Base-by-base conservation (phyloP, 1,140 invertebrate genomes). In the Anagrus nilaparvatae region DNA sequence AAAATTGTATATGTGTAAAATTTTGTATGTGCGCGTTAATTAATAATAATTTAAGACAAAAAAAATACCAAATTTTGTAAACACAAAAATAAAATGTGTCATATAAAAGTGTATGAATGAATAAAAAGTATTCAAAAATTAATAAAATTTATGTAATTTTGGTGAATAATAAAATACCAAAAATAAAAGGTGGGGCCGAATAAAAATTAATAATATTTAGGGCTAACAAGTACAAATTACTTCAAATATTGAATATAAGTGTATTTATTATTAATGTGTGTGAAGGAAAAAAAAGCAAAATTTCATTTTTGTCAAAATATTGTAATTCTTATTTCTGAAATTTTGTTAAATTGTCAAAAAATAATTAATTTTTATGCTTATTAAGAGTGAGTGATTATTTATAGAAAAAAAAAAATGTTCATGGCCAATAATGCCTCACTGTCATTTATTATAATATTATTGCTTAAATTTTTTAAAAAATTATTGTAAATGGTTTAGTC, bases 181-280 rank as follows among this genome's bases (percentile, higher is more conserved):
- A 62, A 53, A n/a, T n/a, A 55, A 58, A 51, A 51, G 54, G 56
- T 55, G 58, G 59, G 63, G 61, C 61, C 61, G 63, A 63, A 65
- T 61, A 53, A 66, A 65, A 65, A 69, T 66, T 67, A 67, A 67
- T 63, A 65, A 63, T 69, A 67, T 69, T 67, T 67, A n/a, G n/a
- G 66, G 66, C 65, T 69, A n/a, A 69, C 66, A 69, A 69, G 66
- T 69, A 69, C 65, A 69, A 69, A 69, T 69, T 69, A 69, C 64
- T 69, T 67, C 66, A 63, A 69, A 62, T 69, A 69, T 63, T 65
- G 63, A 67, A 58, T 63, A 64, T 69, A 67, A 64, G 58, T 65
- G 63, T 69, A 69, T 69, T 66, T 65, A 67, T 69, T n/a, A n/a
- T n/a, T n/a, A n/a, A n/a, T n/a, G n/a, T n/a, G n/a, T n/a, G n/a